Evolutionary conservation across 2,888 invertebrate genomes (phyloP).

Genomic region (Myathropa florea): DNA sequence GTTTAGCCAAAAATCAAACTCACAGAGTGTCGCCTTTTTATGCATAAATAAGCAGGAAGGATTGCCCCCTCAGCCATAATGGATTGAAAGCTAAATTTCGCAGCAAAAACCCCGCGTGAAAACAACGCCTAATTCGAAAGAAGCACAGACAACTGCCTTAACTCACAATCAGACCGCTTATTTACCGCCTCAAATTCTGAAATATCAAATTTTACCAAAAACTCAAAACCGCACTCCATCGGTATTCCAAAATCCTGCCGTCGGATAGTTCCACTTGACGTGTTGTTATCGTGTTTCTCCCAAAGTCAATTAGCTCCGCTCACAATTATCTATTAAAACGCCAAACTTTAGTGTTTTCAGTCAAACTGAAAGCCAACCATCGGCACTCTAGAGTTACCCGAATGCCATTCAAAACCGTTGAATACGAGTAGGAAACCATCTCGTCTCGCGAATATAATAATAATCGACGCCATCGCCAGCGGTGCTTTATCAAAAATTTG

Average conservation of each 20-base stretch:
- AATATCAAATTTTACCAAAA: not conserved
- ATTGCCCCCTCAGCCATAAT: too few species aligned
- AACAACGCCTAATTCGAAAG: too few species aligned
- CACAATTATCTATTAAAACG: not conserved
- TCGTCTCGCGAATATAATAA: not conserved
- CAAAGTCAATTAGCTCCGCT: not conserved
- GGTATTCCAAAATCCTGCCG: not conserved
- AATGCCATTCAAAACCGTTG: not conserved
- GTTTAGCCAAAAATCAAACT: too few species aligned
- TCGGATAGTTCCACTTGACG: not conserved
- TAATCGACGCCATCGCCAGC: not conserved
- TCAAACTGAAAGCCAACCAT: not conserved
- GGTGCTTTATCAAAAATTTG: slow-evolving; percentile 11
- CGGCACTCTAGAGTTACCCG: not conserved
- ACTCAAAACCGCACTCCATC: not conserved
- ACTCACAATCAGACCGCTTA: not conserved
- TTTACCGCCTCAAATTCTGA: not conserved
- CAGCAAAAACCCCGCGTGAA: too few species aligned
- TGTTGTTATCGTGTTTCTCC: not conserved
- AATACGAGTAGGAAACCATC: not conserved
- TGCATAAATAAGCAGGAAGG: too few species aligned
- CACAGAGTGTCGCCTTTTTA: too few species aligned
- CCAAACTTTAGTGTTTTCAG: not conserved
- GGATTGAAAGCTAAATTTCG: too few species aligned
- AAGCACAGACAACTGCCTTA: too few species aligned